A percentile compares a stretch with the other conserved stretches of the same genome.
These are phyloP conservation scores for Bufo gargarizans DNA, from an alignment of 2,113 vertebrate genomes.

Conservation along the genomic window DNA sequence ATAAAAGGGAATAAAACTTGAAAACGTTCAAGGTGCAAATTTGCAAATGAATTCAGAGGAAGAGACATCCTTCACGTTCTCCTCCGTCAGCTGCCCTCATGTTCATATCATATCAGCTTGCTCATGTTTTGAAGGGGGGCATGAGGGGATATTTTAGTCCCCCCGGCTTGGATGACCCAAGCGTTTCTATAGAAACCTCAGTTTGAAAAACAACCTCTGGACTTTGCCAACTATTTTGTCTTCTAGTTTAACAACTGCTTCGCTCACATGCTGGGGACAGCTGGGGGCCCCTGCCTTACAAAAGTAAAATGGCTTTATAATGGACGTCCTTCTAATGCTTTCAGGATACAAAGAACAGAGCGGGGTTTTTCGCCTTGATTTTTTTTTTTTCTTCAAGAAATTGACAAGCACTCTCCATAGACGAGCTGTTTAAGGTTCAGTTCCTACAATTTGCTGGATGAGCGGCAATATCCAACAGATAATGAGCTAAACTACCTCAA, in stretches of 20 bases:
- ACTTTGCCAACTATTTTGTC: conserved; percentile 78
- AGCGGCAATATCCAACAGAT: background rate
- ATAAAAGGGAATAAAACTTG: background rate
- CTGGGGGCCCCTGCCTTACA: conserved; percentile 77
- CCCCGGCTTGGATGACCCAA: conserved; percentile 68
- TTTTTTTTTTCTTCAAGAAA: background rate
- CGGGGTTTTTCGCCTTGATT: background rate
- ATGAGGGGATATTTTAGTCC: conserved; percentile 52
- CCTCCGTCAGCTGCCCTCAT: conserved; percentile 54
- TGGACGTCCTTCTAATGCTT: conserved; percentile 78
- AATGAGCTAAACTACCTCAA: background rate
- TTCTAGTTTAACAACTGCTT: conserved; percentile 81
- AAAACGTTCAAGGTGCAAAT: conserved; percentile 42
- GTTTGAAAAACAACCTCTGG: conserved; percentile 75
- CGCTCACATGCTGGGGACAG: conserved; percentile 80
- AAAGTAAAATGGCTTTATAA: conserved; percentile 83
- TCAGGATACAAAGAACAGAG: conserved; percentile 33
- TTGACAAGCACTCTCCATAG: background rate
- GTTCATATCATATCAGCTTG: conserved; percentile 57
- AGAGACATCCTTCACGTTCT: conserved; percentile 39
- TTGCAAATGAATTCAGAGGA: conserved; percentile 25
- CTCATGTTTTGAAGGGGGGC: conserved; percentile 49
- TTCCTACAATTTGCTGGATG: conserved; percentile 21
- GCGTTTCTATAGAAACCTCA: conserved; percentile 77
- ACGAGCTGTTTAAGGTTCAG: conserved; percentile 6